Base-by-base conservation (phyloP, 2,113 vertebrate species). In the Promerops cafer region DNA sequence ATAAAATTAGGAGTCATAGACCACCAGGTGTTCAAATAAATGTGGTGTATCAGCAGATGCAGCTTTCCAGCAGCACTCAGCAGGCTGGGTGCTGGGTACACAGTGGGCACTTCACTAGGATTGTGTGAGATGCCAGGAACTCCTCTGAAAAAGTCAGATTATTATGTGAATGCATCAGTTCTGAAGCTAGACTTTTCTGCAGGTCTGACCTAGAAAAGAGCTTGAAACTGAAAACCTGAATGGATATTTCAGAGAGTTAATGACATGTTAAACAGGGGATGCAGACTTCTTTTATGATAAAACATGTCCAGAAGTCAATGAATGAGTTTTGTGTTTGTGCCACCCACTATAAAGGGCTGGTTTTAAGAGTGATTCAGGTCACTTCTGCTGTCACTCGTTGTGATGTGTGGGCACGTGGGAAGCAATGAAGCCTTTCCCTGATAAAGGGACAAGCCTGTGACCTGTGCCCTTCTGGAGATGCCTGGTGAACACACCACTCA, bases 21-120 rank as follows among this genome's bases (percentile, higher is more conserved):
- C 44, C 5, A 2, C 60, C 88, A 87, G 95, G 70, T 93, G 88
- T 89, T 94, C 93, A 92, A 92, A 92, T 90, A 93, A 81, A 81
- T 1, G 21, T 33, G 56, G 68, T 56, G 9, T 82, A 86, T 74
- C 85, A 77, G 84, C 90, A 95, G 57, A 75, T 37, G 9, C 87
- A 91, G 83, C 33, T 77, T 94, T 83, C 26, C 82, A 70, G 70
- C 57, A 90, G 56, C 61, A 10, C 57, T 82, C 89, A 19, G 89
- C 59, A n/a, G 59, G 40, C 64, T 63, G 87, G 91, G 82, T 63
- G 54, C 71, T 6, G 20, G 23, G 59, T 83, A 82, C 65, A 59
- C 54, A 23, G 68, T 12, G 53, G 56, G 39, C 56, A 60, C 26
- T 60, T 86, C 40, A 8, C 64, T 47, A 22, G 69, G 76, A 39